Conservation (phyloP, 1,140 invertebrate species). For the Ctenoplectra terminalis region DNA sequence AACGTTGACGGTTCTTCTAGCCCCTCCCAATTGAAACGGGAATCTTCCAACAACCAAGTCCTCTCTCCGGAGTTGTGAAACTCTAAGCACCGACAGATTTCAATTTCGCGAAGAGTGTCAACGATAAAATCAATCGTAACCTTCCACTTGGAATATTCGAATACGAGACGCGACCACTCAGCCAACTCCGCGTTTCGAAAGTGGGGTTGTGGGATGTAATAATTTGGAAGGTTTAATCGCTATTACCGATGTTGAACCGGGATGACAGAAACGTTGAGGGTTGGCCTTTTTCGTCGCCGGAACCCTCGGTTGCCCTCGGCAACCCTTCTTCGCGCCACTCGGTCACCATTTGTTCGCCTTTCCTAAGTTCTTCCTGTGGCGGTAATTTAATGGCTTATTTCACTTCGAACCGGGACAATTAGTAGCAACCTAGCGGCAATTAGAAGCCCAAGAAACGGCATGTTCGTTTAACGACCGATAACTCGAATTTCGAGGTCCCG, state of each 20-base stretch:
- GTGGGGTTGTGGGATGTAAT: background rate
- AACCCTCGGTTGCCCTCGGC: background rate
- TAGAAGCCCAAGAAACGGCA: constrained; percentile 18
- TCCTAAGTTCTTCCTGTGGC: constrained; percentile 22
- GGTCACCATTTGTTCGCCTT: background rate
- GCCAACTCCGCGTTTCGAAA: background rate
- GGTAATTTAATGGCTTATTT: constrained; percentile 50
- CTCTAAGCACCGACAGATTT: constrained; percentile 2
- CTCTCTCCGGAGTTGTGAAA: background rate
- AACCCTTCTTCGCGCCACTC: background rate
- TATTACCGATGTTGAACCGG: background rate
- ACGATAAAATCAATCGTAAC: constrained; percentile 14
- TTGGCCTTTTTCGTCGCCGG: background rate
- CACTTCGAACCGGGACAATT: constrained; percentile 39
- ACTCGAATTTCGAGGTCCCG: background rate
- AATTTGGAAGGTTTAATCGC: constrained; percentile 26
- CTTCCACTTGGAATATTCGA: background rate
- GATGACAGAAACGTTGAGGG: background rate
- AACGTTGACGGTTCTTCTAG: background rate
- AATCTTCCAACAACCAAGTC: background rate
- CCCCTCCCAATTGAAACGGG: background rate
- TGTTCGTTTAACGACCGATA: constrained; percentile 19
- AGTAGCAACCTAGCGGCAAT: constrained; percentile 32
- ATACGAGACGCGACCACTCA: background rate
- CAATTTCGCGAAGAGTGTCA: background rate